Evolutionary conservation across 2,797 vertebrate genomes (phyloP).

Genomic region (Poecile montanus): DNA sequence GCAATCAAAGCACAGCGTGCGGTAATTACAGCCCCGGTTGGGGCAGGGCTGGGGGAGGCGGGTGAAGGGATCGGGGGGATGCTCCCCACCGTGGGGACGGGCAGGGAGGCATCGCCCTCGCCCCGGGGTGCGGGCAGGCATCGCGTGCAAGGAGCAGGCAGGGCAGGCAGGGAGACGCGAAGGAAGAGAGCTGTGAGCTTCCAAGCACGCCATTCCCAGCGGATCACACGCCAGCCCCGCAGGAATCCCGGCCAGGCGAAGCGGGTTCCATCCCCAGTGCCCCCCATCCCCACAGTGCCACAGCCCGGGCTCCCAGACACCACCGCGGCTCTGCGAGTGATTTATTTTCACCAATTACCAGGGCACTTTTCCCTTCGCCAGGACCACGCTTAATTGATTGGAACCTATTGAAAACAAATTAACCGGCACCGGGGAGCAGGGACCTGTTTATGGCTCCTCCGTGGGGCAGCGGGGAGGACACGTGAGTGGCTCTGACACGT

Average conservation of each 20-base stretch:
- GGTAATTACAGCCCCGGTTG: conserved; percentile 77
- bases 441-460: conserved; percentile 73
- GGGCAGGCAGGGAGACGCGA: not conserved
- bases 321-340: conserved; percentile 56
- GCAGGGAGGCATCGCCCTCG: not conserved
- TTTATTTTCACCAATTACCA: conserved; percentile 85
- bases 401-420: conserved; percentile 84
- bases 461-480: not conserved
- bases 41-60: conserved; percentile 27
- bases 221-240: not conserved
- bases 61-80: not conserved
- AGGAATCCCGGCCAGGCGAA: not conserved
- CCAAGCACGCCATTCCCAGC: not conserved
- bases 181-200: not conserved
- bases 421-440: conserved; percentile 72
- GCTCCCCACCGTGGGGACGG: not conserved
- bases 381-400: conserved; percentile 81
- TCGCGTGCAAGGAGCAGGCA: not conserved
- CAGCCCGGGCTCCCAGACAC: not conserved
- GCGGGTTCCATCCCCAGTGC: rapidly evolving
- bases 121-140: not conserved
- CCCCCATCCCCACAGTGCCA: not conserved
- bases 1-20: conserved; percentile 75
- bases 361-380: conserved; percentile 66
- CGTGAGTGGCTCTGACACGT: not conserved